phyloP scores from a whole-genome alignment of 2,888 invertebrate species.

The Drosophila nr. perissopoda region DNA sequence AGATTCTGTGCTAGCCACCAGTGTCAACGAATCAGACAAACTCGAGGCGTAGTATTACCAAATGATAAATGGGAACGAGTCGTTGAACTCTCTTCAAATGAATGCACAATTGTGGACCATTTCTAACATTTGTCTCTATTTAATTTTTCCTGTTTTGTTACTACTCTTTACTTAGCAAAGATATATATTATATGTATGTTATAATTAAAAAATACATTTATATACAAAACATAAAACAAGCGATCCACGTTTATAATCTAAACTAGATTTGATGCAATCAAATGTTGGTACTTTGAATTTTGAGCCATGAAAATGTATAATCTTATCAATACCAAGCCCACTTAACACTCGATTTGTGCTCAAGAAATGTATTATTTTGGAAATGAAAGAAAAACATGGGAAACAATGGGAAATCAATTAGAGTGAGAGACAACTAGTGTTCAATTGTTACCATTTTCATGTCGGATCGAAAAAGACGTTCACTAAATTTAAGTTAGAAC shows the following conservation, averaged over 20 bases:
- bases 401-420: slow-evolving; percentile 4
- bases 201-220: slow-evolving; percentile 57
- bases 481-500: neutral
- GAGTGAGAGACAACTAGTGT: slow-evolving; percentile 33
- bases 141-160: slow-evolving; percentile 10
- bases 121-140: slow-evolving; percentile 3
- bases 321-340: slow-evolving; percentile 12
- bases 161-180: slow-evolving; percentile 54
- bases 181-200: slow-evolving; percentile 31
- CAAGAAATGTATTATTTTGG: neutral
- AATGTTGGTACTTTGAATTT: slow-evolving; percentile 17
- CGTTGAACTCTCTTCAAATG: neutral
- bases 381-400: neutral
- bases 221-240: slow-evolving; percentile 61
- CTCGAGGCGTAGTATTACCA: slow-evolving; percentile 16
- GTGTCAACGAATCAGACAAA: slow-evolving; percentile 39
- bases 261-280: slow-evolving; percentile 20
- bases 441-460: slow-evolving; percentile 2
- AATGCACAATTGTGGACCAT: neutral
- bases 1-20: slow-evolving; percentile 72
- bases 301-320: slow-evolving; percentile 37
- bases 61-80: neutral
- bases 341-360: slow-evolving; percentile 2
- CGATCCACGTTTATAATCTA: slow-evolving; percentile 22
- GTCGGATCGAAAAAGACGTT: neutral